phyloP scores from a whole-genome alignment of 2,113 vertebrate species.

The Bubo scandiacus region DNA sequence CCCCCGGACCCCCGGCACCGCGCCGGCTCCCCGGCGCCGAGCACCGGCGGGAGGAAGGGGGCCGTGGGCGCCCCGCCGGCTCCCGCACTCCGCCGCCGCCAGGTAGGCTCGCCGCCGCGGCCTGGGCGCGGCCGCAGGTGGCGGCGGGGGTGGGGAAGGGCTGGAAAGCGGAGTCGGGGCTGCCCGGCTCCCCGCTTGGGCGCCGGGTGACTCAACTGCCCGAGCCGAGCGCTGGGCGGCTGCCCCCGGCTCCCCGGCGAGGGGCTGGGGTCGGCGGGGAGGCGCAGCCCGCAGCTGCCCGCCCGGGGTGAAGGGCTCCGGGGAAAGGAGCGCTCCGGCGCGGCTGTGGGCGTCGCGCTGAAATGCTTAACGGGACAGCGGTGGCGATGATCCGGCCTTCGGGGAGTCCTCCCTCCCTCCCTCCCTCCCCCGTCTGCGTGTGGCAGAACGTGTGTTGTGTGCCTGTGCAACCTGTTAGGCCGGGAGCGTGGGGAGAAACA shows the following conservation, averaged over 20 bases:
- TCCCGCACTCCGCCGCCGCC: not conserved
- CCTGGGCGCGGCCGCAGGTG: not conserved
- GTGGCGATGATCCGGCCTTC: not conserved
- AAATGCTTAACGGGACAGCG: not conserved
- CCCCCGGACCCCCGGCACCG: no score
- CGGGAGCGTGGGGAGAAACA: not conserved
- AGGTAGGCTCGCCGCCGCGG: not conserved
- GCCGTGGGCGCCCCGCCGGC: not conserved
- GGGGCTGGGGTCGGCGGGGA: not conserved
- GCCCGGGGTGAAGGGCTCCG: not conserved
- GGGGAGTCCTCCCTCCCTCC: not conserved
- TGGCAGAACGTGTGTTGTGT: not conserved
- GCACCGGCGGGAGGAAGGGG: not conserved
- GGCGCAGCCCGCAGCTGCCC: not conserved
- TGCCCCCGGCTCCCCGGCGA: not conserved
- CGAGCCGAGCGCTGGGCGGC: not conserved
- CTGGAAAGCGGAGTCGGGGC: not conserved
- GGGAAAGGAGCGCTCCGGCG: rapidly evolving
- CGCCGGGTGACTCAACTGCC: not conserved
- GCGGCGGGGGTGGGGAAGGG: not conserved
- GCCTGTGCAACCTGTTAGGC: not conserved
- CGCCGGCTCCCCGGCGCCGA: not conserved
- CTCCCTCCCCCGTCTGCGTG: not conserved
- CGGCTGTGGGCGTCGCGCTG: not conserved
- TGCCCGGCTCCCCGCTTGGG: not conserved